Evolutionary conservation across 2,888 invertebrate species (phyloP).

Genomic region (Dicranocentrus wangi): DNA sequence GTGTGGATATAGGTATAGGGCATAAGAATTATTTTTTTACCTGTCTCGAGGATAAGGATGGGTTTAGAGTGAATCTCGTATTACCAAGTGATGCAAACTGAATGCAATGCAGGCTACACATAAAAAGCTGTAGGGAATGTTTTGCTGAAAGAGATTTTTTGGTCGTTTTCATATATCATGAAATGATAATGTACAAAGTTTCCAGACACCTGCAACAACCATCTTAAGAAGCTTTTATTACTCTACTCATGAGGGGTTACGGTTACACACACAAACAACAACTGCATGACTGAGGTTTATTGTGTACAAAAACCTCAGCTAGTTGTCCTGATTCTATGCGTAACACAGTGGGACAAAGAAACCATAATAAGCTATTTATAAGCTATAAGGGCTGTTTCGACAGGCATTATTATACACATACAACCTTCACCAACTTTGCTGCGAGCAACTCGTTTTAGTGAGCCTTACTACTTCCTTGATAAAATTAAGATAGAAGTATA

Average conservation of each 20-base stretch:
- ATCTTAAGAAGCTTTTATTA: conserved; percentile 54
- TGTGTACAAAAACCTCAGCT: conserved; percentile 35
- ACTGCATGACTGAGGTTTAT: conserved; percentile 31
- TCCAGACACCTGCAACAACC: conserved; percentile 62
- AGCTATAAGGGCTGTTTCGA: conserved; percentile 60
- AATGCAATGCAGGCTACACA: conserved; percentile 34
- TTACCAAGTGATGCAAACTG: too few relatives aligned
- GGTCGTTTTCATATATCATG: conserved; percentile 53
- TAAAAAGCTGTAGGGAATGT: conserved; percentile 28
- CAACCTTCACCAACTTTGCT: conserved; percentile 54
- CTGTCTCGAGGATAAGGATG: too few relatives aligned
- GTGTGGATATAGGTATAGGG: too few relatives aligned
- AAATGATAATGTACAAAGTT: conserved; percentile 54
- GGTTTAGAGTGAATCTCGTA: too few relatives aligned
- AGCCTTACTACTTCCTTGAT: conserved; percentile 48
- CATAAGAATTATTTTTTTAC: too few relatives aligned
- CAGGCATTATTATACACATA: conserved; percentile 50
- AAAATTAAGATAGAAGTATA: conserved; percentile 52
- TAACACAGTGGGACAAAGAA: conserved; percentile 66
- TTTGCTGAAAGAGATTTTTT: conserved; percentile 29
- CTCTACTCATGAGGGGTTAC: conserved; percentile 62
- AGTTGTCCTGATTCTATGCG: conserved; percentile 51
- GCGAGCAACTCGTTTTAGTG: conserved; percentile 24
- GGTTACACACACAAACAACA: conserved; percentile 61
- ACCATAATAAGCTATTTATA: conserved; percentile 63